Percentiles rank a stretch among this genome's conserved stretches.
Conservation (phyloP, 2,888 invertebrate species). For the Tridacna crocea region DNA sequence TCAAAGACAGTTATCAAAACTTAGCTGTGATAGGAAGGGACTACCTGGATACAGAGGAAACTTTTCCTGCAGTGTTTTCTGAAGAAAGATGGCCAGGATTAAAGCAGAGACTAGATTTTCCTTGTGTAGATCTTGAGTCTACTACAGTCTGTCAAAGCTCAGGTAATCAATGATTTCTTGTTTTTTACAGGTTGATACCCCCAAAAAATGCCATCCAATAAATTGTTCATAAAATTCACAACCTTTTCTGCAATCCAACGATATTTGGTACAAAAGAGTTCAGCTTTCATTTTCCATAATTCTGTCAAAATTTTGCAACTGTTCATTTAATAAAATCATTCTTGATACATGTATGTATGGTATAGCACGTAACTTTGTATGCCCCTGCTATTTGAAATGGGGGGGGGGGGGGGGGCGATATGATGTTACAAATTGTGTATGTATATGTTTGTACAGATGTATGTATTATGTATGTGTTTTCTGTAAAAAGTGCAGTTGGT, state of each 20-base stretch:
- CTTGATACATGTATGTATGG: neutral
- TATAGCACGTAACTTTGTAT: neutral
- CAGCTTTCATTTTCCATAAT: too few species aligned
- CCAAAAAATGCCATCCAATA: too few species aligned
- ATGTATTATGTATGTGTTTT: too few species aligned
- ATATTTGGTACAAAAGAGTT: too few species aligned
- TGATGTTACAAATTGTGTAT: too few species aligned
- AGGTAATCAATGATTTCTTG: neutral
- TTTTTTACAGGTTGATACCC: too few species aligned
- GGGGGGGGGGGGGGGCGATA: too few species aligned
- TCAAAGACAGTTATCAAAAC: neutral
- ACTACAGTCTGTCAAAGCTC: neutral
- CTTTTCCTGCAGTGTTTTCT: neutral
- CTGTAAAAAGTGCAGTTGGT: too few species aligned
- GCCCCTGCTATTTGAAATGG: too few species aligned
- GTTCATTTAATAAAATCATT: neutral
- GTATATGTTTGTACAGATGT: too few species aligned
- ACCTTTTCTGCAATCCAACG: too few species aligned
- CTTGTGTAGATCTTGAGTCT: conserved; percentile 2
- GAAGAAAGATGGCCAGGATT: neutral
- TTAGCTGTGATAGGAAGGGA: neutral
- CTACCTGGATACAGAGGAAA: neutral
- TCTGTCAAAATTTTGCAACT: neutral
- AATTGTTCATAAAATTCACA: too few species aligned
- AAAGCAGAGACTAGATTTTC: conserved; percentile 15